Conservation (phyloP, 2,888 invertebrate species). For the Lymantria dispar region DNA sequence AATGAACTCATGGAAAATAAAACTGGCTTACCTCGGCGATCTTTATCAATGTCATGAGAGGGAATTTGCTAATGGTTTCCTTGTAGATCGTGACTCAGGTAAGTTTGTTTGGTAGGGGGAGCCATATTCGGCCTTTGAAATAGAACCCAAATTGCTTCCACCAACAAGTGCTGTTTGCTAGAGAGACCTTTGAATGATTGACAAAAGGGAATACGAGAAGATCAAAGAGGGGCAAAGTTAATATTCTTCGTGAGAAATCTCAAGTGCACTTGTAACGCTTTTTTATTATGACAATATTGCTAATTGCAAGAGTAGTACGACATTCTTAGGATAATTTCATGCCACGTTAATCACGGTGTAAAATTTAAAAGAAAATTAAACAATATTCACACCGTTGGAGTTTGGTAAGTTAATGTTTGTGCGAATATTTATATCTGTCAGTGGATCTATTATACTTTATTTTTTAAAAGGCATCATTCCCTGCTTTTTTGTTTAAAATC, state of each 20-base stretch:
- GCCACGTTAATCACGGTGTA: slow-evolving; percentile 6
- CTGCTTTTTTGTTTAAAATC: too few relatives aligned
- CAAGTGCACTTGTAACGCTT: slow-evolving; percentile 21
- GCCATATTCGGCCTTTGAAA: slow-evolving; percentile 26
- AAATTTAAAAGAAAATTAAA: slow-evolving; percentile 7
- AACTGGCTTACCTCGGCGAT: slow-evolving; percentile 2
- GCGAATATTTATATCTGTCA: too few relatives aligned
- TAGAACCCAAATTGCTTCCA: slow-evolving; percentile 32
- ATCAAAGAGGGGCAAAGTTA: slow-evolving; percentile 26
- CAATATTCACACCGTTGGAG: too few relatives aligned
- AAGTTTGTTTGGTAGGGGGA: slow-evolving; percentile 22
- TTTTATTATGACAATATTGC: slow-evolving; percentile 31
- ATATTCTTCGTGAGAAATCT: slow-evolving; percentile 20
- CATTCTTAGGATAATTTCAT: slow-evolving; percentile 3
- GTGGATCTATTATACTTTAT: too few relatives aligned
- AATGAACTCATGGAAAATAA: not conserved
- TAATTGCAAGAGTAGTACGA: slow-evolving; percentile 24
- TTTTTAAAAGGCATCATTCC: too few relatives aligned
- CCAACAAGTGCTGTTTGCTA: slow-evolving; percentile 36
- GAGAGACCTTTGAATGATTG: slow-evolving; percentile 28
- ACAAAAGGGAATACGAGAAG: slow-evolving; percentile 32
- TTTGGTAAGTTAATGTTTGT: too few relatives aligned
- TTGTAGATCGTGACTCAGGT: slow-evolving; percentile 19
- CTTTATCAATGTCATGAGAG: slow-evolving; percentile 9
- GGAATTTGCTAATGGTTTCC: slow-evolving; percentile 24